Percentiles rank a stretch among this genome's conserved stretches.
Conservation (phyloP, 1,140 invertebrate species). For the Apis cerana region DNA sequence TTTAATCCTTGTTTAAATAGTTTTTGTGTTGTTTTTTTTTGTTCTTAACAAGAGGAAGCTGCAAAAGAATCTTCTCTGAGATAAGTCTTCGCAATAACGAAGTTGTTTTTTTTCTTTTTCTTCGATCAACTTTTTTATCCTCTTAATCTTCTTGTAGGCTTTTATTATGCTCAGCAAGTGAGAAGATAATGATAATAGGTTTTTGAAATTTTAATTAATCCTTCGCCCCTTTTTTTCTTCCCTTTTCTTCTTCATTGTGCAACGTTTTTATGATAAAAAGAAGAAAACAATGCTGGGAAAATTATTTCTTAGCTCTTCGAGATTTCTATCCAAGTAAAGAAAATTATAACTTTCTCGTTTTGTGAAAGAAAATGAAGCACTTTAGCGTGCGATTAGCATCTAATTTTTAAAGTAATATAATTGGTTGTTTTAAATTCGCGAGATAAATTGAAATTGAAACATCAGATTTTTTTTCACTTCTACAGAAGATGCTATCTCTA, state of each 20-base stretch:
- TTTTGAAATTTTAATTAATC: conserved; percentile 44
- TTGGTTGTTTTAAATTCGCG: background rate
- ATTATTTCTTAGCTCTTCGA: background rate
- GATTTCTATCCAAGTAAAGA: background rate
- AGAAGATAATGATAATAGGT: conserved; percentile 35
- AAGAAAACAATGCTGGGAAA: background rate
- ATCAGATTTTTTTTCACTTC: no score
- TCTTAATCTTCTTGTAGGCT: background rate
- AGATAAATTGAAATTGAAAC: no score
- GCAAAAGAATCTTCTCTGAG: background rate
- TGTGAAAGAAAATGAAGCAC: no score
- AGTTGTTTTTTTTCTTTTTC: background rate
- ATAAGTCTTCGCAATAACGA: background rate
- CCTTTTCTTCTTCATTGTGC: background rate
- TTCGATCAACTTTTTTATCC: background rate
- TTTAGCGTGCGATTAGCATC: background rate
- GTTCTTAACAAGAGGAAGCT: background rate
- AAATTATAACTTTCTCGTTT: background rate
- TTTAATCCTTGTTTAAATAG: background rate
- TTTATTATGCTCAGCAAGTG: conserved; percentile 12
- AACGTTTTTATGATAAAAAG: background rate
- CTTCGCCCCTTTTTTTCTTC: background rate
- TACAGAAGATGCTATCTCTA: no score
- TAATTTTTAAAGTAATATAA: background rate
- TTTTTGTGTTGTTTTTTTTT: background rate